Base-by-base conservation (phyloP, 2,797 vertebrate genomes). In the Trematomus bernacchii region DNA sequence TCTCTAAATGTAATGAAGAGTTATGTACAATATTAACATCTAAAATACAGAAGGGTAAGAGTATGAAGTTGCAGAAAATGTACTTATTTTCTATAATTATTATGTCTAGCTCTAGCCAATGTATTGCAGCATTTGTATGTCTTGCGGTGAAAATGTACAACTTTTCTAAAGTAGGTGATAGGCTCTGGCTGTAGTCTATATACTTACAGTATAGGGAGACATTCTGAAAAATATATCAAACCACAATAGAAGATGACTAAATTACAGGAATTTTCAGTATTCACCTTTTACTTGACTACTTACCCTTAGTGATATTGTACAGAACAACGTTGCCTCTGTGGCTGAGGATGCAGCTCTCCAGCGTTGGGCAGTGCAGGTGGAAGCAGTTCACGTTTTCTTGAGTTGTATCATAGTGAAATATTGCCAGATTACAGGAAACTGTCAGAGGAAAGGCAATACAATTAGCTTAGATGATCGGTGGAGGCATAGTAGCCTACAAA, bases 341-440 rank as follows among this genome's bases (percentile, higher is more conserved):
- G 53, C 92, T 95, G 44, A 97, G 86, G 21, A 97, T 92, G 67
- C 98, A 99, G 88, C 97, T 99, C 86, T 97, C 96, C 85, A 96
- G 76, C 0, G 94, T 93, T 0, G 97, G 97, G 74, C 98, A 99
- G 79, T 96, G 95, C 16, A 99, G 6, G 27, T 99, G 97, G 82
- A 97, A 94, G 85, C 98, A 99, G 90, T 98, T 98, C 60, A 84
- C 91, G 1, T 85, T 94, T 71, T 94, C 93, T 19, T 95, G 92
- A 58, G 89, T 80, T 23, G 91, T 87, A 44, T 96, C 96, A 1
- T 95, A 95, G 90, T 96, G 96, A 93, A 98, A 99, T 83, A 98
- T 94, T 16, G 98, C 98, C 93, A 98, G 70, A 75, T 97, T 99
- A 86, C 98, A 99, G 88, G 97, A 97, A 71, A 95, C 98, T 99